A percentile compares a stretch with the other conserved stretches of the same genome.
phyloP scores from a whole-genome alignment of 2,888 invertebrate species.

The Rugalucina vietnamica region DNA sequence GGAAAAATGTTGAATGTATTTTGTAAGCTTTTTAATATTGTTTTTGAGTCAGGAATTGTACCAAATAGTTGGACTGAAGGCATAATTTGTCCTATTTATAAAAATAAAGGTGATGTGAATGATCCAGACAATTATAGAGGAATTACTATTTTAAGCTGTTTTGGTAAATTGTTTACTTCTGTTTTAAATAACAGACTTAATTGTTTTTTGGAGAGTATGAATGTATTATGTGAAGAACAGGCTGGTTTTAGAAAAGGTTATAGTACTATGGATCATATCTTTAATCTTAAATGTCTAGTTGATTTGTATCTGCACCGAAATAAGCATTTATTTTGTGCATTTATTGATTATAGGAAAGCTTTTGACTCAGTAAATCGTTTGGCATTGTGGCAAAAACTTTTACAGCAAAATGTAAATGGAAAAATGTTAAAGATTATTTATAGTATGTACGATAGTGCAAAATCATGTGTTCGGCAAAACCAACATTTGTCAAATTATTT shows the following conservation, averaged over 20 bases:
- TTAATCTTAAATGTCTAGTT: neutral
- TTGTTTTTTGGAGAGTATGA: neutral
- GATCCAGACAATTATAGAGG: neutral
- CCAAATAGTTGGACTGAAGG: no score
- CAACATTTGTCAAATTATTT: neutral
- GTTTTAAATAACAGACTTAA: neutral
- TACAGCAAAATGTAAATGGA: neutral
- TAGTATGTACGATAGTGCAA: neutral
- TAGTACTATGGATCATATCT: neutral
- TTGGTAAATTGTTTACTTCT: constrained; percentile 3
- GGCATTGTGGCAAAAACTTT: neutral
- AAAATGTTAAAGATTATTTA: neutral
- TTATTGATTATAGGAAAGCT: neutral
- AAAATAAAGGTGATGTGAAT: neutral
- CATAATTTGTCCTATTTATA: neutral
- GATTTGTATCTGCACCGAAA: neutral
- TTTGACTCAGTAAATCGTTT: neutral
- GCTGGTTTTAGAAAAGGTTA: neutral
- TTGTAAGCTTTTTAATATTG: no score
- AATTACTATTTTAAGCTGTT: neutral
- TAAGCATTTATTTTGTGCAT: neutral
- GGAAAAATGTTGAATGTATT: no score
- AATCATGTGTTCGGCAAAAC: neutral
- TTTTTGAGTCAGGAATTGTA: no score
- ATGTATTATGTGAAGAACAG: neutral